Evolutionary conservation across 2,888 invertebrate genomes (phyloP).

Genomic region (Euclidia mi): DNA sequence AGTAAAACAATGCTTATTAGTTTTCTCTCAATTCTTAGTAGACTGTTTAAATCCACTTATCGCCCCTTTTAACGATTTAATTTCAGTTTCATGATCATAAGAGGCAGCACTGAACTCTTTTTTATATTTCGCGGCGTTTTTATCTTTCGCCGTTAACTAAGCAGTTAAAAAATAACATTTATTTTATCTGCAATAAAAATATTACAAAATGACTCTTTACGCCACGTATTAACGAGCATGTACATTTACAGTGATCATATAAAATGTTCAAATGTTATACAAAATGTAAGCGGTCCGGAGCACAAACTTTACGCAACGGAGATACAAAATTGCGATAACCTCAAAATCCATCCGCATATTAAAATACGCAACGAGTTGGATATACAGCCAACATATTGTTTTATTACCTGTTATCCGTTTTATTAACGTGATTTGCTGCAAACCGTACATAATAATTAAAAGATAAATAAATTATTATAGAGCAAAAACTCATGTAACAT

Average conservation of each 20-base stretch:
- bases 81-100: too few relatives aligned
- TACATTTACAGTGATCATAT: not conserved
- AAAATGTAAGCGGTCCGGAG: slow-evolving; percentile 16
- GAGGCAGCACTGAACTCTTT: too few relatives aligned
- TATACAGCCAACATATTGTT: slow-evolving; percentile 25
- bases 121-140: too few relatives aligned
- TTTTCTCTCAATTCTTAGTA: too few relatives aligned
- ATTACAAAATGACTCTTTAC: too few relatives aligned
- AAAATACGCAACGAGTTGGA: slow-evolving; percentile 53
- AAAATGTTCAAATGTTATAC: not conserved
- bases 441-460: slow-evolving; percentile 8
- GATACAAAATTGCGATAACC: slow-evolving; percentile 71
- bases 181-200: too few relatives aligned
- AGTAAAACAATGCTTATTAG: too few relatives aligned
- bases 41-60: too few relatives aligned
- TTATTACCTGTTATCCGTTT: slow-evolving; percentile 24
- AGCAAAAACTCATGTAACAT: slow-evolving; percentile 3
- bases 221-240: not conserved
- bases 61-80: too few relatives aligned
- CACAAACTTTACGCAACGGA: slow-evolving; percentile 51
- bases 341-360: slow-evolving; percentile 75
- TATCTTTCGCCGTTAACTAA: too few relatives aligned
- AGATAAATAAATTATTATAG: slow-evolving; percentile 16
- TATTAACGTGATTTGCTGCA: slow-evolving; percentile 14
- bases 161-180: too few relatives aligned